phyloP scores from a whole-genome alignment of 2,888 invertebrate genomes.

The Branchipolynoe longqiensis region DNA sequence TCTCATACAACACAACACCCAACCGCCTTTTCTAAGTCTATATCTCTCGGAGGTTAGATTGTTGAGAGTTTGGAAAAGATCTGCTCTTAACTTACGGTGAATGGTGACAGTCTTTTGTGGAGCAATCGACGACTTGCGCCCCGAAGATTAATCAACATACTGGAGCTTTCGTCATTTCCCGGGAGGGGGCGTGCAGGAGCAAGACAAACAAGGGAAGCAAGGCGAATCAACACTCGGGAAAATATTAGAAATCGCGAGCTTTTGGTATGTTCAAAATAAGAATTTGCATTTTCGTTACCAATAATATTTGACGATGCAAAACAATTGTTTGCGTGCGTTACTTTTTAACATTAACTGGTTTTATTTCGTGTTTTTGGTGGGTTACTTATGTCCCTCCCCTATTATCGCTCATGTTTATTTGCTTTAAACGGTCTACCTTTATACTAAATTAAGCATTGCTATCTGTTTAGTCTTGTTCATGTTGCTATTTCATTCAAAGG shows the following conservation, averaged over 20 bases:
- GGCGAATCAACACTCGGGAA: conserved; percentile 14
- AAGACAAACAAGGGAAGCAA: conserved; percentile 41
- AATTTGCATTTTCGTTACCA: not conserved
- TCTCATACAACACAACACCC: not conserved
- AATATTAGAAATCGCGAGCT: not conserved
- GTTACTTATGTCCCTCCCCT: not conserved
- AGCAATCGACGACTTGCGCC: conserved; percentile 1
- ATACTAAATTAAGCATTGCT: conserved; percentile 8
- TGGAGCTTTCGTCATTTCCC: conserved; percentile 42
- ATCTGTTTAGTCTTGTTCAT: too few species aligned
- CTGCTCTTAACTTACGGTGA: conserved; percentile 2
- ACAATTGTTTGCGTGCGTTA: too few species aligned
- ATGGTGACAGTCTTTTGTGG: conserved; percentile 9
- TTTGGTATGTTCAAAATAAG: conserved; percentile 1
- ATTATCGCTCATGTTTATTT: conserved; percentile 49
- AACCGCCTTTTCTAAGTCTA: not conserved
- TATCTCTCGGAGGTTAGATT: not conserved
- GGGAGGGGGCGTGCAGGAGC: conserved; percentile 34
- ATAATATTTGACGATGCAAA: not conserved
- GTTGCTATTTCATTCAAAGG: not conserved
- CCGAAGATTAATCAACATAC: conserved; percentile 26
- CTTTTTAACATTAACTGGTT: not conserved
- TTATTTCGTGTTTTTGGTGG: not conserved
- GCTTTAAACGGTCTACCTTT: not conserved
- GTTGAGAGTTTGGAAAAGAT: not conserved